Conservation (phyloP, 2,113 vertebrate species). For the Phrynocephalus versicolor region DNA sequence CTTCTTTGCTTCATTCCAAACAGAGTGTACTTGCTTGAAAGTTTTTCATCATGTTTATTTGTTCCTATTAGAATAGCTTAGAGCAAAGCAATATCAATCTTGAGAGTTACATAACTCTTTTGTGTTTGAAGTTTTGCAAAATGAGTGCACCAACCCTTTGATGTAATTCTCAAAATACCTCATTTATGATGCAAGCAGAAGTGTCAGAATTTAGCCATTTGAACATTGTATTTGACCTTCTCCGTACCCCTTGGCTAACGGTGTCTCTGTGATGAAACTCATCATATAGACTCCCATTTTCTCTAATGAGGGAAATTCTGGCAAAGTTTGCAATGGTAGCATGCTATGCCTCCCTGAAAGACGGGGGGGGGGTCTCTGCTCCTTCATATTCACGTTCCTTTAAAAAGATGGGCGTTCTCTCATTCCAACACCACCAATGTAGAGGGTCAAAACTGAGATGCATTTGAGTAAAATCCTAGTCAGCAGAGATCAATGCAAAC, state of each 20-base stretch:
- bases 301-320: not conserved
- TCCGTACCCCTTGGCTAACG: not conserved
- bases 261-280: not conserved
- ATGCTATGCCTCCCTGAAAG: not conserved
- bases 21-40: slow-evolving; percentile 27
- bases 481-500: too few species aligned
- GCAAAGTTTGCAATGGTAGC: not conserved
- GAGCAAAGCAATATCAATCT: not conserved
- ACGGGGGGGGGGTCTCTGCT: too few species aligned
- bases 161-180: not conserved
- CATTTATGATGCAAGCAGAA: slow-evolving; percentile 1
- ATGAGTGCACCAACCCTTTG: slow-evolving; percentile 15
- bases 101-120: not conserved
- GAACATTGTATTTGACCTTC: not conserved
- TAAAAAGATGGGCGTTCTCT: not conserved
- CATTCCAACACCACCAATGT: not conserved
- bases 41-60: not conserved
- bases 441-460: not conserved
- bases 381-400: not conserved
- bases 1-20: slow-evolving; percentile 50
- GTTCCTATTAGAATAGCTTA: not conserved
- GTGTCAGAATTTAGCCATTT: not conserved
- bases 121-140: slow-evolving; percentile 8
- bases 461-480: not conserved
- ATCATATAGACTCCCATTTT: not conserved